phyloP scores from a whole-genome alignment of 1,140 invertebrate species.

The Drosophila virilis region DNA sequence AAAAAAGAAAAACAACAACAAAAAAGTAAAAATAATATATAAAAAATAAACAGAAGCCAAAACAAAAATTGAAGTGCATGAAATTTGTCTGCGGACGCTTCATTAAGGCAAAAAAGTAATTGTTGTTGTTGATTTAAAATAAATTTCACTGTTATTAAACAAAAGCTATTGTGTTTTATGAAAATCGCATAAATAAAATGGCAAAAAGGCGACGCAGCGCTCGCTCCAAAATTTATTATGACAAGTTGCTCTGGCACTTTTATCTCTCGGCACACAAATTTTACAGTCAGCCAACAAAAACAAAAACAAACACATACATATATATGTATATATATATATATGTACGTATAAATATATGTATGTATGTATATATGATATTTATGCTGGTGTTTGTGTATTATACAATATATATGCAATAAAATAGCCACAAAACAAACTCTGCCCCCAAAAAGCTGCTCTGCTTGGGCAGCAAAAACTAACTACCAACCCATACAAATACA shows the following conservation, averaged over 20 bases:
- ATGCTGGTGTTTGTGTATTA: conserved; percentile 61
- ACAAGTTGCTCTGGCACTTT: conserved; percentile 83
- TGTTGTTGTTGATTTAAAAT: conserved; percentile 62
- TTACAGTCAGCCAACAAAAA: conserved; percentile 44
- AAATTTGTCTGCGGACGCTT: conserved; percentile 66
- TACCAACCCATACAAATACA: conserved; percentile 25
- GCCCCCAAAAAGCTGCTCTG: conserved; percentile 52
- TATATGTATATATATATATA: conserved; percentile 34
- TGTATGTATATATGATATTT: conserved; percentile 54
- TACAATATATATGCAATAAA: conserved; percentile 70
- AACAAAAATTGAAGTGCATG: conserved; percentile 64
- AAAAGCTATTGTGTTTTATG: conserved; percentile 82
- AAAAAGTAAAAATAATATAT: too few relatives aligned
- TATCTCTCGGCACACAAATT: conserved; percentile 77
- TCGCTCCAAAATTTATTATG: conserved; percentile 78
- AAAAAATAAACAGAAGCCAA: not conserved
- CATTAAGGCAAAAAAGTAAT: conserved; percentile 62
- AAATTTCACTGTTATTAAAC: conserved; percentile 80
- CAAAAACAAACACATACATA: conserved; percentile 14
- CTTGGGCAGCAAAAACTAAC: conserved; percentile 58
- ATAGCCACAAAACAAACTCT: conserved; percentile 76
- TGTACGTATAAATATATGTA: conserved; percentile 22
- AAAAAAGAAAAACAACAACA: conserved; percentile 12
- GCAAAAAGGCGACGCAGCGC: conserved; percentile 69
- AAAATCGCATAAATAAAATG: conserved; percentile 80